Evolutionary conservation across 2,888 invertebrate species (phyloP), one percentile per base, ranked within the genome.

Genomic region (Cosmia trapezina): DNA sequence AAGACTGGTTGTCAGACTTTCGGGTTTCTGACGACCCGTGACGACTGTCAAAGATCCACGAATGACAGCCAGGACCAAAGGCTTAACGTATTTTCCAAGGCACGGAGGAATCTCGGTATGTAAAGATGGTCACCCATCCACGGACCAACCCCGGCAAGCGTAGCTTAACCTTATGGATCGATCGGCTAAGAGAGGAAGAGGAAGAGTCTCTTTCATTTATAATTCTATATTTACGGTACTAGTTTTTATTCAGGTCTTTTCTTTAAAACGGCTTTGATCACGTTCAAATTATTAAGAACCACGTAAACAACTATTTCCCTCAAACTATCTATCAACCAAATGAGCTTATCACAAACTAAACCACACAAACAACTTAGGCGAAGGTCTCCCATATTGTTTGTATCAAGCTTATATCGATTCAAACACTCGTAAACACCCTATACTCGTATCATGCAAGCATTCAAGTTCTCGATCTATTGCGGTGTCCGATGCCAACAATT

Each of bases 401-500:
- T 59, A 54, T 37, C 33, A 17, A 43, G 63, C 37, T 54, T 60
- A 71, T 54, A 79, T 73, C 73, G 56, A 57, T 57, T 51, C 54
- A 41, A 54, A 49, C 22, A 49, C n/a, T 62, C 61, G 65, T 65
- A 73, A 79, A 73, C 79, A 57, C 5, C 33, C 14, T 62, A 14
- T 62, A 37, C 28, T 28, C 6, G 37, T 37, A 79, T 66, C 79
- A 71, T 49, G 33, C 22, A 60, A 56, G 60, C 57, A 73, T 73
- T 77, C 73, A 70, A 78, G 66, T 53, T 47, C 60, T n/a, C 63
- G 37, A 57, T 63, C 59, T 43, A 70, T 51, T 57, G 51, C 64
- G 19, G 33, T 59, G 22, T 71, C 60, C 67, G 70, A 65, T 78
- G 56, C 81, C 66, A 80, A 82, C 83, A 74, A 81, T 82, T 81